Conservation (phyloP, 1,140 invertebrate genomes). For the Drosophila equinoxialis region DNA sequence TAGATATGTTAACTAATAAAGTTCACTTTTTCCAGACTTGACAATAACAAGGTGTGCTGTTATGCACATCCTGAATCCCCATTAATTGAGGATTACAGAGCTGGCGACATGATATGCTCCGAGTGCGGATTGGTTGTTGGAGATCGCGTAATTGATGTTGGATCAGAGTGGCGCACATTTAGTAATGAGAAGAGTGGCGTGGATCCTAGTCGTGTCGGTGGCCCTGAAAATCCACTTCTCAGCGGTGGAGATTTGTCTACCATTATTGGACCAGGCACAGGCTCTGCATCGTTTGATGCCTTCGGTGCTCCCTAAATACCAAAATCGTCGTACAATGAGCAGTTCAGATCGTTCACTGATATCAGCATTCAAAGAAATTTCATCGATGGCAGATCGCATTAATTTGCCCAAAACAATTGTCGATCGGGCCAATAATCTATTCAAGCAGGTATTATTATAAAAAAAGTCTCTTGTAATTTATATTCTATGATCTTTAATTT, state of each 20-base stretch:
- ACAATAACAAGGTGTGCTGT: slow-evolving; percentile 92
- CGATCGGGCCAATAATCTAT: slow-evolving; percentile 97
- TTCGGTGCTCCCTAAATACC: slow-evolving; percentile 95
- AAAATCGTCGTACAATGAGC: slow-evolving; percentile 96
- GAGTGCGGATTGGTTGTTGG: slow-evolving; percentile 99
- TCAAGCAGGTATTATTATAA: slow-evolving; percentile 90
- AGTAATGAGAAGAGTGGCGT: slow-evolving; percentile 98
- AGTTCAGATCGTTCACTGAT: slow-evolving; percentile 96
- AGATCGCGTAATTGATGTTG: slow-evolving; percentile 99
- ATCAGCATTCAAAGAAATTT: slow-evolving; percentile 98
- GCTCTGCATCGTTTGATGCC: slow-evolving; percentile 90
- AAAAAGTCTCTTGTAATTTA: too few relatives aligned
- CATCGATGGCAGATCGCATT: slow-evolving; percentile 98
- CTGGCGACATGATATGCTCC: slow-evolving; percentile 99
- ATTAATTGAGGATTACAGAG: slow-evolving; percentile 98
- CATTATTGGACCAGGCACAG: slow-evolving; percentile 96
- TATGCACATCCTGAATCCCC: slow-evolving; percentile 97
- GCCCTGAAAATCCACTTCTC: slow-evolving; percentile 96
- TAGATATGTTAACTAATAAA: not conserved
- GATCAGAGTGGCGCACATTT: slow-evolving; percentile 99
- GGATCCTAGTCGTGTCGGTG: slow-evolving; percentile 99
- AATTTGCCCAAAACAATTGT: slow-evolving; percentile 97
- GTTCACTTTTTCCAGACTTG: slow-evolving; percentile 40
- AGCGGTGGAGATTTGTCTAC: slow-evolving; percentile 98
- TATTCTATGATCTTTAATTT: not conserved